These are phyloP conservation scores for Myzus persicae DNA, from an alignment of 1,140 invertebrate species.

Conservation along the genomic window DNA sequence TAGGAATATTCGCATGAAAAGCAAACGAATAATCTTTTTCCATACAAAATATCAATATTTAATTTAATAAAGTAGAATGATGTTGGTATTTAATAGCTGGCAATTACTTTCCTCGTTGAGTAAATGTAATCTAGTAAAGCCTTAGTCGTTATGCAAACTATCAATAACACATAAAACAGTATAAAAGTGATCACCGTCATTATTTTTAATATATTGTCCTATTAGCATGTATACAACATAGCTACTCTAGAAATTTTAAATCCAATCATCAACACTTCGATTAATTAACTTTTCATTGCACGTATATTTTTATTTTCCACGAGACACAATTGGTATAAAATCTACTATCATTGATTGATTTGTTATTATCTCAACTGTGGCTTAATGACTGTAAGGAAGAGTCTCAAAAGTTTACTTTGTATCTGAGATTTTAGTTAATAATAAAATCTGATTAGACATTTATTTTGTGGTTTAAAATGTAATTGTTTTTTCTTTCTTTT, in stretches of 20 bases:
- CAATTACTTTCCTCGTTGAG: background rate
- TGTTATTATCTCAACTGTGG: background rate
- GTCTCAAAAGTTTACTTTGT: background rate
- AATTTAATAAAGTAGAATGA: background rate
- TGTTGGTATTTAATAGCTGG: background rate
- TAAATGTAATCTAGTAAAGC: background rate
- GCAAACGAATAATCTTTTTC: background rate
- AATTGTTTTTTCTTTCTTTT: background rate
- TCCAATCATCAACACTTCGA: background rate
- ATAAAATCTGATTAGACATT: background rate
- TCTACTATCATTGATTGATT: background rate
- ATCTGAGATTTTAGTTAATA: background rate
- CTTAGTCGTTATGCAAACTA: background rate
- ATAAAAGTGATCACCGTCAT: background rate
- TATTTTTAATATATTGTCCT: background rate
- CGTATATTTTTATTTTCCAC: background rate
- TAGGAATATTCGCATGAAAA: background rate
- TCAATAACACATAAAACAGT: constrained; percentile 1
- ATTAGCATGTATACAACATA: background rate
- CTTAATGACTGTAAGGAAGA: background rate
- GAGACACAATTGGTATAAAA: background rate
- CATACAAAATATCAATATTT: background rate
- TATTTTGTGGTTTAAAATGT: background rate
- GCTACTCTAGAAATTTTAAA: background rate
- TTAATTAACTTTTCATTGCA: background rate